Conservation (phyloP, 2,113 vertebrate species). For the Noturus placidus region DNA sequence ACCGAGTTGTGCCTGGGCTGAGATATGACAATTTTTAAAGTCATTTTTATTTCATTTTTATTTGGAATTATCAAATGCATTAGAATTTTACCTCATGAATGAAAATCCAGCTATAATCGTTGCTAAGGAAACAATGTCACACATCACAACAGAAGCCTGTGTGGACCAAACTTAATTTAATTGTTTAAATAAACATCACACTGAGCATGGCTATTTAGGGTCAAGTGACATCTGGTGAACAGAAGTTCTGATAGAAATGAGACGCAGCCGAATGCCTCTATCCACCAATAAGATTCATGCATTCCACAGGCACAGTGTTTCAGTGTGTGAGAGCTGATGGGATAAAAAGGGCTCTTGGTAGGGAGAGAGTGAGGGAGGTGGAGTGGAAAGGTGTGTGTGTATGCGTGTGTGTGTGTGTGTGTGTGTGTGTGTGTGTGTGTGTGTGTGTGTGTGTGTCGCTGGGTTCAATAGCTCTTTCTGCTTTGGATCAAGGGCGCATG, state of each 20-base stretch:
- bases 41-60: too few species aligned
- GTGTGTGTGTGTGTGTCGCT: neutral
- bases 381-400: neutral
- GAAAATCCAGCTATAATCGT: neutral
- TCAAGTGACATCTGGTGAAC: neutral
- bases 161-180: neutral
- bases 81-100: neutral
- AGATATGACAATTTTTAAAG: too few species aligned
- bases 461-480: slow-evolving; percentile 46
- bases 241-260: neutral
- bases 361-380: neutral
- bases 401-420: neutral
- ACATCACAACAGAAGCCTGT: too few species aligned
- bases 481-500: slow-evolving; percentile 47
- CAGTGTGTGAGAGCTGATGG: neutral
- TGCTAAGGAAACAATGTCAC: neutral
- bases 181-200: neutral
- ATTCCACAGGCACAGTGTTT: neutral
- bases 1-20: too few species aligned
- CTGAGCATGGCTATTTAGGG: neutral
- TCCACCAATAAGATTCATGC: neutral
- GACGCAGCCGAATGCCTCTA: neutral
- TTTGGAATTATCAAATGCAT: neutral
- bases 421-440: slow-evolving; percentile 14
- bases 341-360: neutral